Evolutionary conservation across 1,140 invertebrate genomes (phyloP).

Genomic region (Agrypnia vestita): DNA sequence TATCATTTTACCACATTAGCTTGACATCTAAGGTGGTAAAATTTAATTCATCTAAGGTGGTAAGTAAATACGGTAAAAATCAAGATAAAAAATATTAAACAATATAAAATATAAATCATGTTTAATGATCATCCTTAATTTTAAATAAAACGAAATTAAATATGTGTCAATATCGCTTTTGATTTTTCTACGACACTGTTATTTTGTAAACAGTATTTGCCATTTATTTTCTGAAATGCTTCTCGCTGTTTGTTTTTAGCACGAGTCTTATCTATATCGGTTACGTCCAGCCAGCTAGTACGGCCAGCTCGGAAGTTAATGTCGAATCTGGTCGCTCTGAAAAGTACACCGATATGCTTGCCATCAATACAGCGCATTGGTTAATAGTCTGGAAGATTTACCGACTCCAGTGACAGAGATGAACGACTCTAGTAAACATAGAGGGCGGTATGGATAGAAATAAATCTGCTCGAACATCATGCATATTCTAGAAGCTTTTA

Average conservation of each 20-base stretch:
- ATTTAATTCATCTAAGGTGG: too few relatives aligned
- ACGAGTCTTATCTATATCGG: neutral
- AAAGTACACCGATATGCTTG: neutral
- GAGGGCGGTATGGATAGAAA: neutral
- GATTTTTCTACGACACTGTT: too few relatives aligned
- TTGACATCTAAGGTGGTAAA: too few relatives aligned
- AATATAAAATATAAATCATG: too few relatives aligned
- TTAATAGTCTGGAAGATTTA: constrained; percentile 3
- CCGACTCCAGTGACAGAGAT: neutral
- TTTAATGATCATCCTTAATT: too few relatives aligned
- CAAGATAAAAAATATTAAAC: too few relatives aligned
- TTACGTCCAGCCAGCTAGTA: too few relatives aligned
- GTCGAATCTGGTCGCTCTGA: neutral
- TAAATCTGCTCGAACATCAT: neutral
- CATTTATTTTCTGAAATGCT: neutral
- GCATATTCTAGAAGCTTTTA: neutral
- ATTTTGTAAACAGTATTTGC: neutral
- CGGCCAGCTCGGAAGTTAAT: neutral
- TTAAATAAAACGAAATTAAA: too few relatives aligned
- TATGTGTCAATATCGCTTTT: neutral
- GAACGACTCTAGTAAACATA: neutral
- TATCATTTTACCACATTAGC: too few relatives aligned
- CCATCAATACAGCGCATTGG: neutral
- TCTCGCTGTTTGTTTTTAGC: neutral
- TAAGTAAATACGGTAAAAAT: too few relatives aligned